phyloP scores from a whole-genome alignment of 2,113 vertebrate genomes.

The Platichthys stellatus region DNA sequence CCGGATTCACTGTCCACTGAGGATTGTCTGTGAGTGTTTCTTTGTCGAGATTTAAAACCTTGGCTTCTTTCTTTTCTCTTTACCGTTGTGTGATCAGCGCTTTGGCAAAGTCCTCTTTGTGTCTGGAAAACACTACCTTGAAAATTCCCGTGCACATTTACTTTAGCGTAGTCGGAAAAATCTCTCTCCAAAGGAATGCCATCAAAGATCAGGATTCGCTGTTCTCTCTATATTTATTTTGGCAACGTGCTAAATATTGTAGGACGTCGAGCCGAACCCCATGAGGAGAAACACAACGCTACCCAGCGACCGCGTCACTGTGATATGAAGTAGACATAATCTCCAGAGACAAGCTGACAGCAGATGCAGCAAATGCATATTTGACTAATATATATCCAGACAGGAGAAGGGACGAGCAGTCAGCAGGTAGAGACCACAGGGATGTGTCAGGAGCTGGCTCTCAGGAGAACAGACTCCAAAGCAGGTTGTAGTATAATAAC shows the following conservation, averaged over 20 bases:
- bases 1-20: not conserved
- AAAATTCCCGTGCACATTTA: not conserved
- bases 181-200: too few species aligned
- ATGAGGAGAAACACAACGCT: not conserved
- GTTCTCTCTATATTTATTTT: not conserved
- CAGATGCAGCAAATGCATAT: not conserved
- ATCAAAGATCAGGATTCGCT: not conserved
- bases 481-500: not conserved
- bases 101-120: not conserved
- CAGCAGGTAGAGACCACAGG: not conserved
- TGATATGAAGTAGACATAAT: not conserved
- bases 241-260: not conserved
- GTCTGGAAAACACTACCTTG: not conserved
- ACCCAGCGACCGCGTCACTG: not conserved
- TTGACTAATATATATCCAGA: constrained; percentile 1
- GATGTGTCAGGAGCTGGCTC: not conserved
- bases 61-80: not conserved
- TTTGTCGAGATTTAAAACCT: not conserved
- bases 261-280: not conserved
- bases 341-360: not conserved
- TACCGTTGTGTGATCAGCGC: not conserved
- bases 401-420: not conserved
- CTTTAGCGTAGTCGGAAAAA: not conserved
- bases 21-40: not conserved
- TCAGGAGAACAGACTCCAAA: not conserved